These are phyloP conservation scores for Reticulitermes speratus DNA, from an alignment of 1,140 invertebrate species.

Conservation along the genomic window DNA sequence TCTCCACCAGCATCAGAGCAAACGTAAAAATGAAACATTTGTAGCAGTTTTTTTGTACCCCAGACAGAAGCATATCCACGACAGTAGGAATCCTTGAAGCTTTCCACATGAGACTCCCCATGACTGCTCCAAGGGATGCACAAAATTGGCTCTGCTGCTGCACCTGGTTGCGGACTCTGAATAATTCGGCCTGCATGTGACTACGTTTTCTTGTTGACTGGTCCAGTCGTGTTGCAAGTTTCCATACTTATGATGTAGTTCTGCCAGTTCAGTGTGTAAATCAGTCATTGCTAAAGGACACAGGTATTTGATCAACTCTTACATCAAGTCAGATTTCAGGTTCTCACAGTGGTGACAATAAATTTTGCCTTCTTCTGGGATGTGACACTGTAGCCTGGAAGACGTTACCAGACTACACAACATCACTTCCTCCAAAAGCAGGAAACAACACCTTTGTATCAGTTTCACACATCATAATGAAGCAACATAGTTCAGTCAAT, in stretches of 20 bases:
- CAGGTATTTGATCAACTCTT: not conserved
- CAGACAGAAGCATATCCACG: constrained; percentile 44
- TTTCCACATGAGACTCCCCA: constrained; percentile 47
- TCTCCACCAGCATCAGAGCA: no score
- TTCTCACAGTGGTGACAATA: no score
- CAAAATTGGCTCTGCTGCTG: constrained; percentile 47
- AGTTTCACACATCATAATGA: no score
- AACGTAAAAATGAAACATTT: no score
- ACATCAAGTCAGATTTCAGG: no score
- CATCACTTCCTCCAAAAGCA: no score
- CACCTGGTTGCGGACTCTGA: constrained; percentile 44
- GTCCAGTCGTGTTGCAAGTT: constrained; percentile 42
- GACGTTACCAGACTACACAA: no score
- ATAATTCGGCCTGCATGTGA: constrained; percentile 42
- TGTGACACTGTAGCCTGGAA: no score
- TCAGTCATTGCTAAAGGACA: not conserved
- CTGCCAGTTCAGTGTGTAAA: not conserved
- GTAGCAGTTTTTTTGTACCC: constrained; percentile 38
- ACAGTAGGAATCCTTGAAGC: constrained; percentile 44
- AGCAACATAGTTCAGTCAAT: no score
- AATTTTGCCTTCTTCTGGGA: no score
- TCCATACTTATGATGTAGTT: constrained; percentile 36
- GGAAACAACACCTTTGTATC: no score
- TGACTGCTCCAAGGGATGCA: constrained; percentile 45
- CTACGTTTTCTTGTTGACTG: constrained; percentile 42